A percentile compares a stretch with the other conserved stretches of the same genome.
These are phyloP conservation scores for Hippotragus niger DNA, from an alignment of 2,113 vertebrate genomes.

Conservation along the genomic window DNA sequence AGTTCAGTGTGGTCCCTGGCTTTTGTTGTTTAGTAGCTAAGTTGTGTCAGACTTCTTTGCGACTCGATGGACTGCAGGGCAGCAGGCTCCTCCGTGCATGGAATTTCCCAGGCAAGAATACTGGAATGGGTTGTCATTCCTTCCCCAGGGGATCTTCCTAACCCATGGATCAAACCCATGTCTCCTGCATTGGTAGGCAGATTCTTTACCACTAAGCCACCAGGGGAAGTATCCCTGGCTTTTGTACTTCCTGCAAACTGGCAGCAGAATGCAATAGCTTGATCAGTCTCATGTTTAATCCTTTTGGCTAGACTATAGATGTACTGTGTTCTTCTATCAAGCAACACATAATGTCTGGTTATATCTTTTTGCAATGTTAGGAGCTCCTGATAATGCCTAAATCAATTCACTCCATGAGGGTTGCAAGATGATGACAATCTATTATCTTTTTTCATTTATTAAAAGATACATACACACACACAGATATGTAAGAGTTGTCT, in stretches of 20 bases:
- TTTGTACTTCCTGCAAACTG: neutral
- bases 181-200: neutral
- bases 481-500: neutral
- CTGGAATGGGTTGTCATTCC: neutral
- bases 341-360: neutral
- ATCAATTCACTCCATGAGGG: neutral
- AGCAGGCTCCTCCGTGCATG: neutral
- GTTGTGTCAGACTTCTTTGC: neutral
- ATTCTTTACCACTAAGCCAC: neutral
- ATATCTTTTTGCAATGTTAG: neutral
- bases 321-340: neutral
- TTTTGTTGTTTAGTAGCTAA: neutral
- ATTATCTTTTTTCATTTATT: neutral
- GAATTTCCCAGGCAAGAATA: neutral
- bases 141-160: neutral
- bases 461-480: neutral
- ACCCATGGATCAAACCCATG: neutral
- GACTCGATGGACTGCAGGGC: neutral
- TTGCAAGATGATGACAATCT: neutral
- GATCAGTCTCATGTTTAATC: neutral
- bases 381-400: neutral
- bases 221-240: neutral
- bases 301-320: neutral
- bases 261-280: neutral
- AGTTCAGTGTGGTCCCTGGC: neutral